Percentiles rank a stretch among this genome's conserved stretches.
These are phyloP conservation scores for Urosaurus nigricauda DNA, from an alignment of 2,797 vertebrate genomes.

Conservation along the genomic window DNA sequence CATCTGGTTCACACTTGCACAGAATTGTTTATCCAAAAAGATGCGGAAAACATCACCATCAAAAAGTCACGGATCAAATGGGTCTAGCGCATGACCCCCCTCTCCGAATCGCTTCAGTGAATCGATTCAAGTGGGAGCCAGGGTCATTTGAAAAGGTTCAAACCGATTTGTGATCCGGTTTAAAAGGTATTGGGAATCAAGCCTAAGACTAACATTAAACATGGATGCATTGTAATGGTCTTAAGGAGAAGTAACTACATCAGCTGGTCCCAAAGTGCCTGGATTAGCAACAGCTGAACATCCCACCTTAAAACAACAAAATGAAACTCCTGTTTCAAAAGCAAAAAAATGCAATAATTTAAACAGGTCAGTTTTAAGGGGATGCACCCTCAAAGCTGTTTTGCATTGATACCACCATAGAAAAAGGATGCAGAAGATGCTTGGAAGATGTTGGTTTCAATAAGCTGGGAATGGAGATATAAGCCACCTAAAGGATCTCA, in stretches of 20 bases:
- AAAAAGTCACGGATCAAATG: too few species aligned
- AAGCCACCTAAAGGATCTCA: too few species aligned
- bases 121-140: too few species aligned
- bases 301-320: not conserved
- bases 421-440: not conserved
- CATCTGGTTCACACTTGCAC: too few species aligned
- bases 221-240: constrained; percentile 48
- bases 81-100: too few species aligned
- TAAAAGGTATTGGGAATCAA: too few species aligned
- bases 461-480: not conserved
- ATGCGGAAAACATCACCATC: too few species aligned
- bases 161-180: too few species aligned
- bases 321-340: constrained; percentile 23
- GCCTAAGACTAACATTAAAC: constrained; percentile 13
- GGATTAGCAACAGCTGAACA: constrained; percentile 10
- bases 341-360: not conserved
- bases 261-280: not conserved
- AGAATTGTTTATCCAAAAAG: too few species aligned
- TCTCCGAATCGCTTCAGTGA: too few species aligned
- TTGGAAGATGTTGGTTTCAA: not conserved
- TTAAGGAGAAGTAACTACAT: constrained; percentile 6
- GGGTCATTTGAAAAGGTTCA: too few species aligned
- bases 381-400: not conserved
- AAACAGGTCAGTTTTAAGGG: constrained; percentile 30
- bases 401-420: not conserved